Percentiles rank a stretch among this genome's conserved stretches.
phyloP scores from a whole-genome alignment of 1,140 invertebrate species.

The Pissodes strobi region DNA sequence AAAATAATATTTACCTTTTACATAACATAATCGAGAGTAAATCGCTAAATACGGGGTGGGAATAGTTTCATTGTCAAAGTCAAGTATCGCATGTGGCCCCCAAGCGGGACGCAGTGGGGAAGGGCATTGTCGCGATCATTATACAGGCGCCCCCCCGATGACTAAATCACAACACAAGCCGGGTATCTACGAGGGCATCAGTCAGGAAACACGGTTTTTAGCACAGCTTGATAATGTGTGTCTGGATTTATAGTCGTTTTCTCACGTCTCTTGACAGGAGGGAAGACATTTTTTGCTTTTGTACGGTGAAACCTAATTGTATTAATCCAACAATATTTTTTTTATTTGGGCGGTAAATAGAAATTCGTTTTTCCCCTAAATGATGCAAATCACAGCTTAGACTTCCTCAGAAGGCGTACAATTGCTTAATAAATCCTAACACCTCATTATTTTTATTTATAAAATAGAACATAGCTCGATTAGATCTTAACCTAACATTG shows the following conservation, averaged over 20 bases:
- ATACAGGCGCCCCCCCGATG: slow-evolving; percentile 32
- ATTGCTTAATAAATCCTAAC: too few relatives aligned
- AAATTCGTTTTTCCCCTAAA: too few relatives aligned
- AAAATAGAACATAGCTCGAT: too few relatives aligned
- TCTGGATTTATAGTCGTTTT: slow-evolving; percentile 28
- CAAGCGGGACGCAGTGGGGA: slow-evolving; percentile 16
- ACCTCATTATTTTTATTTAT: too few relatives aligned
- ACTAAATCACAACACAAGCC: slow-evolving; percentile 35
- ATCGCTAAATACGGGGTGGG: slow-evolving; percentile 16
- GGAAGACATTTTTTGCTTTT: too few relatives aligned
- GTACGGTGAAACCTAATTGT: too few relatives aligned
- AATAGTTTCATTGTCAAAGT: slow-evolving; percentile 33
- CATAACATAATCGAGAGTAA: not conserved
- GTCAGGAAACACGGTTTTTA: slow-evolving; percentile 18
- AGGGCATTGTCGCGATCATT: slow-evolving; percentile 36
- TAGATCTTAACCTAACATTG: too few relatives aligned
- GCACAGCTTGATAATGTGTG: slow-evolving; percentile 32
- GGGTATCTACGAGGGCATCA: slow-evolving; percentile 36
- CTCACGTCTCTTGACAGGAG: slow-evolving; percentile 34
- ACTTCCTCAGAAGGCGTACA: too few relatives aligned
- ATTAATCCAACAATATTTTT: too few relatives aligned
- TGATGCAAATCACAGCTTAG: too few relatives aligned
- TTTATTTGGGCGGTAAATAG: too few relatives aligned
- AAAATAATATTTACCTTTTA: slow-evolving; percentile 7
- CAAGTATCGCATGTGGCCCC: slow-evolving; percentile 41